These are phyloP conservation scores for Germaria angustata DNA, from an alignment of 2,888 invertebrate genomes.

Conservation along the genomic window DNA sequence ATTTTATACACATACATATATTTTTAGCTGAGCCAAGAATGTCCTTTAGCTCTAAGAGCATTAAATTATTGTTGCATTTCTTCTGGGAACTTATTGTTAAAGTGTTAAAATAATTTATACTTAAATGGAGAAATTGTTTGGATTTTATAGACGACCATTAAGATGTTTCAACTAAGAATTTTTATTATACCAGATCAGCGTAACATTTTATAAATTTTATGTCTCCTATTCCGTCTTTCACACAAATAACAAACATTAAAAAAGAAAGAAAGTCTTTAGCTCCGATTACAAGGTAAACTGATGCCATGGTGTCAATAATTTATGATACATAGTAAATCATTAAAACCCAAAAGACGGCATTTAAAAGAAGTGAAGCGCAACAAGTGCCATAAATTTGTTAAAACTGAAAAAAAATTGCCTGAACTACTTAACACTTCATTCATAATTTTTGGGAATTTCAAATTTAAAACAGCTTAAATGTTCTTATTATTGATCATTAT, in stretches of 20 bases:
- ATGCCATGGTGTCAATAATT: conserved; percentile 24
- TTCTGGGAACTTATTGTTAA: conserved; percentile 59
- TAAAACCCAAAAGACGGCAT: background rate
- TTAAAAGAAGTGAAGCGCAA: background rate
- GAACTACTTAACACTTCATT: conserved; percentile 55
- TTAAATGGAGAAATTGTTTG: conserved; percentile 5
- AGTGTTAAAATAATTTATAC: conserved; percentile 38
- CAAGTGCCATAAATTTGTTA: conserved; percentile 41
- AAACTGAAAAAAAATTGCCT: background rate
- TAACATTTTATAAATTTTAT: conserved; percentile 56
- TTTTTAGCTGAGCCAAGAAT: background rate
- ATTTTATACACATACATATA: background rate
- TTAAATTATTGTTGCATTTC: background rate
- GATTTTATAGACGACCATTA: conserved; percentile 45
- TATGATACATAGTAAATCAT: conserved; percentile 33
- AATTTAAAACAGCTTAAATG: conserved; percentile 12
- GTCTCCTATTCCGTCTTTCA: conserved; percentile 6
- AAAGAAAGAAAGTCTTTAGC: conserved; percentile 24
- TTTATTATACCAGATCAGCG: conserved; percentile 28
- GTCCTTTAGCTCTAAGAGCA: background rate
- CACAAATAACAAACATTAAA: background rate
- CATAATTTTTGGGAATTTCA: conserved; percentile 40
- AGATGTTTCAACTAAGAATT: conserved; percentile 19
- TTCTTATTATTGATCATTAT: conserved; percentile 60
- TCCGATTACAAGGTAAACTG: conserved; percentile 20